phyloP scores from a whole-genome alignment of 92 coral and sea anemone genomes.

The Porites evermanni region DNA sequence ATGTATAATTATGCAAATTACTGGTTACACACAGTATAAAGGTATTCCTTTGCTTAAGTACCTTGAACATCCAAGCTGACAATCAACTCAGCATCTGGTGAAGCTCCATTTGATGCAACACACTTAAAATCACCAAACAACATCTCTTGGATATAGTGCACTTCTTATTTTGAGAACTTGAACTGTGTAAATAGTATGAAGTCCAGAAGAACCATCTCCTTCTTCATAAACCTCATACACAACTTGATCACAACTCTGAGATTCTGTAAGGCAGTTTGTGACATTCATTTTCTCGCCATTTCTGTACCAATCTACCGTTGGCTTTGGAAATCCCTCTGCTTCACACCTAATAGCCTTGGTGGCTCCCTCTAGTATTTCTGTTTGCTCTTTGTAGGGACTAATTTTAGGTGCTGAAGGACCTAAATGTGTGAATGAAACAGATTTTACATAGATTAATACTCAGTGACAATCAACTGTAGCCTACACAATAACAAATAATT shows the following conservation, averaged over 20 bases:
- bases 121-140: slow-evolving; percentile 33
- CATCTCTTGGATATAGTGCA: slow-evolving; percentile 46
- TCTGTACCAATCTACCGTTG: slow-evolving; percentile 32
- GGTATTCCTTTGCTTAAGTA: neutral
- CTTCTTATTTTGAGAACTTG: slow-evolving; percentile 23
- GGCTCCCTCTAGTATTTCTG: neutral
- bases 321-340: slow-evolving; percentile 24
- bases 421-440: neutral
- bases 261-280: neutral
- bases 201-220: neutral
- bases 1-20: too few species aligned
- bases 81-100: neutral
- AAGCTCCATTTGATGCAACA: slow-evolving; percentile 30
- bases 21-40: too few species aligned
- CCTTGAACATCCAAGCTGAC: slow-evolving; percentile 24
- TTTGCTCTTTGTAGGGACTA: neutral
- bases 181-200: neutral
- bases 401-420: slow-evolving; percentile 15
- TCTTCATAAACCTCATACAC: slow-evolving; percentile 28
- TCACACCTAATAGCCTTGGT: neutral
- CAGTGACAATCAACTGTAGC: neutral
- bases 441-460: too few species aligned
- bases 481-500: too few species aligned
- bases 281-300: slow-evolving; percentile 4
- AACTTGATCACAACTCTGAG: neutral